A percentile compares a stretch with the other conserved stretches of the same genome.
phyloP scores from a whole-genome alignment of 2,113 vertebrate genomes.

The Spheniscus mendiculus region DNA sequence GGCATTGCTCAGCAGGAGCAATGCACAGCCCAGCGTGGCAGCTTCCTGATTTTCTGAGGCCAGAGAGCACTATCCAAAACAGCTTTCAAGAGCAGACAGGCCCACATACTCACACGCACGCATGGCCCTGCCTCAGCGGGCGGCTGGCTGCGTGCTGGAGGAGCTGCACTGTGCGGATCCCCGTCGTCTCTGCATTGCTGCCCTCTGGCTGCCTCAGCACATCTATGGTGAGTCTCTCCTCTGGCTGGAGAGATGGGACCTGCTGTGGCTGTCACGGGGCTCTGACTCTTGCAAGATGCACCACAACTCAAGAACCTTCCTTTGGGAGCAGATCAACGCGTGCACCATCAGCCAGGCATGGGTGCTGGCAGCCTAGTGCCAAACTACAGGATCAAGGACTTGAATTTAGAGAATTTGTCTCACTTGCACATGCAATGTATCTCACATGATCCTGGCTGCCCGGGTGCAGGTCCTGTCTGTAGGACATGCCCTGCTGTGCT shows the following conservation, averaged over 20 bases:
- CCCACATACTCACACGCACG: fast-evolving
- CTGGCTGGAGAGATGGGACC: background rate
- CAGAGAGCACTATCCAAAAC: background rate
- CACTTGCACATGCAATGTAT: fast-evolving
- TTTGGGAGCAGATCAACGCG: fast-evolving
- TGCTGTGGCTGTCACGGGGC: fast-evolving
- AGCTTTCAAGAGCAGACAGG: background rate
- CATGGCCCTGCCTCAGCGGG: background rate
- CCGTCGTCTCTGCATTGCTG: background rate
- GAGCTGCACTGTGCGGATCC: background rate
- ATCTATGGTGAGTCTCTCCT: background rate
- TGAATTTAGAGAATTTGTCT: background rate
- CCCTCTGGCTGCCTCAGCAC: conserved; percentile 44
- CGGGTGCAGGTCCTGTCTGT: background rate
- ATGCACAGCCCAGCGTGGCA: fast-evolving
- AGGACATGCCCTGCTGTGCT: too few species aligned
- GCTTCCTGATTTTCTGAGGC: background rate
- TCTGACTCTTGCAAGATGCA: background rate
- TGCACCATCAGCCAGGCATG: too few species aligned
- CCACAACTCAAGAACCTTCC: background rate
- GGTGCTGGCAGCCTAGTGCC: background rate
- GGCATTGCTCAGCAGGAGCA: background rate
- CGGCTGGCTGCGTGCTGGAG: background rate
- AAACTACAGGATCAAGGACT: background rate
- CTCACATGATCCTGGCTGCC: background rate